Base-by-base conservation (phyloP, 2,888 invertebrate species). In the Ornithoptera priamus region DNA sequence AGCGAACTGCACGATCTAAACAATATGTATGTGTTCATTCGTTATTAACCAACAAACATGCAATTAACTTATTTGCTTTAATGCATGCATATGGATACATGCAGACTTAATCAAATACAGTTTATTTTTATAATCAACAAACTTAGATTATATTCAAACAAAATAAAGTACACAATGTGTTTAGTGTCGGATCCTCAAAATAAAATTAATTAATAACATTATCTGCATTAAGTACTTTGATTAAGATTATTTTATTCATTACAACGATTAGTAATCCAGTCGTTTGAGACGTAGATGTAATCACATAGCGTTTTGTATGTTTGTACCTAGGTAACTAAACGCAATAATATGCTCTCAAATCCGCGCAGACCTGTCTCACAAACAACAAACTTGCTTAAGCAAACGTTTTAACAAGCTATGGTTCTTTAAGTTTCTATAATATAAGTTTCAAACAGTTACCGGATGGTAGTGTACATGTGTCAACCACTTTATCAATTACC, bases 401-500 rank as follows among this genome's bases (percentile, higher is more conserved):
- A 57, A 58, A 46, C 50, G 18, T 60, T 53, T 58, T 50, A 53
- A 39, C 61, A 39, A 67, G 42, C 61, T 53, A 66, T 46, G 20
- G 30, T 42, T 42, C 36, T 77, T 80, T 83, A 84, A 83, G 84
- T 85, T 68, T 70, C 61, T 61, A 63, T 61, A 62, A 24, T 70
- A 57, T 75, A 80, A 79, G 80, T 24, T 63, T 80, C 79, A 72
- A 79, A 78, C 77, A 79, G 76, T 80, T 81, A 80, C 83, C 83
- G 85, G 85, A 87, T 82, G 78, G 75, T 71, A 70, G 59, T 73
- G 71, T 81, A 80, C 77, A 75, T 78, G 77, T 78, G 76, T 73
- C 70, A 73, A 75, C 82, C 84, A 87, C 86, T 89, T 88, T 85
- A 86, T 86, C 89, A 89, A 89, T 90, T 89, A 82, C 77, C 74